Percentiles rank a stretch among this genome's conserved stretches.
phyloP scores from a whole-genome alignment of 1,140 invertebrate genomes.

The Ctenoplectra terminalis region DNA sequence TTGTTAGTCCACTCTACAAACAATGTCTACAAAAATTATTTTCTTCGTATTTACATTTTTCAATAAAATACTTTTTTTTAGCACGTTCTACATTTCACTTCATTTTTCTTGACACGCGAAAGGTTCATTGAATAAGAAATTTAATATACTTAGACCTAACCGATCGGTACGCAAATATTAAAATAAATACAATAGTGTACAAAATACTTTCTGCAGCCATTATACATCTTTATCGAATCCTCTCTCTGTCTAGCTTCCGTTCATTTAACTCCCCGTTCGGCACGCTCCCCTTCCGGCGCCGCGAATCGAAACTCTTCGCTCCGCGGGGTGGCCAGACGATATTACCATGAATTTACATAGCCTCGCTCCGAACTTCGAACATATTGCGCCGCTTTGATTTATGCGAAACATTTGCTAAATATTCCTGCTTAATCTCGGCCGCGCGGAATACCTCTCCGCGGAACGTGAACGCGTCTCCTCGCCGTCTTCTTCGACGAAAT shows the following conservation, averaged over 20 bases:
- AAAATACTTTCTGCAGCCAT: too few relatives aligned
- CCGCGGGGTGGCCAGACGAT: conserved; percentile 73
- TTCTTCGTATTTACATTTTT: too few relatives aligned
- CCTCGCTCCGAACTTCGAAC: conserved; percentile 75
- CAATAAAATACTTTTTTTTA: too few relatives aligned
- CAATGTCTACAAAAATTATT: too few relatives aligned
- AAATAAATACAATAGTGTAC: too few relatives aligned
- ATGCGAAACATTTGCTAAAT: conserved; percentile 83
- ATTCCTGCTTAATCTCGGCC: conserved; percentile 80
- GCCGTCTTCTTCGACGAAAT: conserved; percentile 24
- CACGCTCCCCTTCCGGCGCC: conserved; percentile 36
- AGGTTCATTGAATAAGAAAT: too few relatives aligned
- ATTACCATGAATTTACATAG: conserved; percentile 83
- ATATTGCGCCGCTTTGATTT: conserved; percentile 82
- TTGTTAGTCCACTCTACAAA: too few relatives aligned
- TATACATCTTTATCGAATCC: conserved; percentile 14
- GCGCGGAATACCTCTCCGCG: conserved; percentile 67
- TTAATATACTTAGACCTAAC: too few relatives aligned
- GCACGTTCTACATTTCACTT: too few relatives aligned
- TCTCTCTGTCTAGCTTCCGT: neutral
- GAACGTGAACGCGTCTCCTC: conserved; percentile 13
- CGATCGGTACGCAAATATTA: too few relatives aligned
- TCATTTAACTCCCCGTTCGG: conserved; percentile 8
- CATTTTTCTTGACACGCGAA: too few relatives aligned
- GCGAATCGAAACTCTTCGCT: conserved; percentile 71